Base-by-base conservation (phyloP, 1,140 invertebrate species). In the Brachionus asplanchnoidis region DNA sequence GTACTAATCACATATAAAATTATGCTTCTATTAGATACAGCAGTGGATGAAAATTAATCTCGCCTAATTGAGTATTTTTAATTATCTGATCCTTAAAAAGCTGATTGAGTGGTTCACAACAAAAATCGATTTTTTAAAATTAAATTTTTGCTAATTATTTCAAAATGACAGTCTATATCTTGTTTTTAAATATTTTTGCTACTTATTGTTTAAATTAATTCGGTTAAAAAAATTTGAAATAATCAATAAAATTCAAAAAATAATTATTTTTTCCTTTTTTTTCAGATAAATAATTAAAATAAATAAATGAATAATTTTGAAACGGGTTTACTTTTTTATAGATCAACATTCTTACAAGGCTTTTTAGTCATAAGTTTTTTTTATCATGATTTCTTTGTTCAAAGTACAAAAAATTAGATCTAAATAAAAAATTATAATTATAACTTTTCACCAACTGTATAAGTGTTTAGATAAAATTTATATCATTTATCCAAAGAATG, bases 381-480 rank as follows among this genome's bases (percentile, higher is more conserved):
- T 60, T 60, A 60, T 60, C 53, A 8, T 60, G 7, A 20, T 6
- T 42, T 42, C 42, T 40, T 40, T 73, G 17, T 73, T 40, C 17
- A 73, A 73, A 42, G 17, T 20, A 20, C 32, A 73, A 73, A 73
- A 26, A 42, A 42, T 44, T 42, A 44, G 68, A 73, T 73, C 44
- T 12, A 46, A 46, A 73, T 42, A 73, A 73, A 42, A 40, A 17
- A 40, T 42, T 73, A 73, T 42, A 36, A 42, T 68, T 14, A n/a
- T 32, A 68, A 68, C 32, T 23, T 68, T 32, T 68, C 20, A 60
- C 23, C 42, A 73, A 73, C 68, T 73, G 68, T 73, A 73, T 73
- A 73, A 73, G 68, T 42, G 32, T 73, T 73, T 73, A 73, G 68
- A 73, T 73, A 46, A 42, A 73, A 20, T 32, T 14, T n/a, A 73